phyloP scores from a whole-genome alignment of 2,888 invertebrate species.

The Marasmarcha lunaedactyla region DNA sequence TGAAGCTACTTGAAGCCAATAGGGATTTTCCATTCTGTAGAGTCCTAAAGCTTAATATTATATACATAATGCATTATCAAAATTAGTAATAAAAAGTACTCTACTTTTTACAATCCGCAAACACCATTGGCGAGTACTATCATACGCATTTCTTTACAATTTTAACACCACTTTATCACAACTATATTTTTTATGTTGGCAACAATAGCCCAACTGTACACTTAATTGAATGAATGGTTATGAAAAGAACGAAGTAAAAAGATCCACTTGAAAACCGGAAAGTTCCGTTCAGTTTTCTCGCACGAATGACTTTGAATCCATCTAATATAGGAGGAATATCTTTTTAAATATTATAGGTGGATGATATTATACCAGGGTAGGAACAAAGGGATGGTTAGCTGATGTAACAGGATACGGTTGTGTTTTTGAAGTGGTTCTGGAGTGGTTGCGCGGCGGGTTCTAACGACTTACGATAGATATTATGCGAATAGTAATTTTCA shows the following conservation, averaged over 20 bases:
- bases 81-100: not conserved
- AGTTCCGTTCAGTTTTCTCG: slow-evolving; percentile 52
- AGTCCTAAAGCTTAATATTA: too few relatives aligned
- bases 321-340: slow-evolving; percentile 52
- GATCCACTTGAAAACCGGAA: slow-evolving; percentile 61
- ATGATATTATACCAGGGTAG: slow-evolving; percentile 25
- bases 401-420: slow-evolving; percentile 22
- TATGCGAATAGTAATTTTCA: too few relatives aligned
- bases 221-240: not conserved
- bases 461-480: slow-evolving; percentile 4
- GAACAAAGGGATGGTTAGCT: slow-evolving; percentile 27
- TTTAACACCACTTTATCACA: slow-evolving; percentile 4
- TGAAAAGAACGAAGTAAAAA: not conserved
- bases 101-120: not conserved
- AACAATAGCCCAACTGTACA: slow-evolving; percentile 6
- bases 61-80: too few relatives aligned
- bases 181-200: slow-evolving; percentile 10
- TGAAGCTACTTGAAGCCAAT: too few relatives aligned
- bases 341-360: slow-evolving; percentile 57
- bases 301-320: slow-evolving; percentile 43
- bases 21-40: too few relatives aligned
- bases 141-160: not conserved
- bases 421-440: slow-evolving; percentile 18
- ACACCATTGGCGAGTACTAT: not conserved
- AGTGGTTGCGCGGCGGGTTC: slow-evolving; percentile 21